phyloP scores from a whole-genome alignment of 92 coral and sea anemone species.

The Isaurus tuberculatus region DNA sequence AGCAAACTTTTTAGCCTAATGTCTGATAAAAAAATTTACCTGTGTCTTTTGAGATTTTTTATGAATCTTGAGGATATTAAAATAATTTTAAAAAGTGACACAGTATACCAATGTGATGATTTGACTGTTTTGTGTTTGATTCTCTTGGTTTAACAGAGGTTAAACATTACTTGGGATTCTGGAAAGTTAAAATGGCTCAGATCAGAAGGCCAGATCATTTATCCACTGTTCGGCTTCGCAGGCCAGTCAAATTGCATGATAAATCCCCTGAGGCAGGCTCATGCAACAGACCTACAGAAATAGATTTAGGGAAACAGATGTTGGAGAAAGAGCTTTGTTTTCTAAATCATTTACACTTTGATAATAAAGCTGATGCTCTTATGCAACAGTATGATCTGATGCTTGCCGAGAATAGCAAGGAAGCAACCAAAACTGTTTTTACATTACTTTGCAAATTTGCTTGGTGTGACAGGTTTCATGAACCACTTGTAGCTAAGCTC shows the following conservation, averaged over 20 bases:
- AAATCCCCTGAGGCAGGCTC: background rate
- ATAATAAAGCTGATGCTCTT: background rate
- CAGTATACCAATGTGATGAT: background rate
- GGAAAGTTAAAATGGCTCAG: slow-evolving; percentile 7
- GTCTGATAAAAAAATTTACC: background rate
- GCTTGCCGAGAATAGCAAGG: slow-evolving; percentile 10
- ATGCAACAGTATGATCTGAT: slow-evolving; percentile 32
- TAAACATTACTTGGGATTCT: background rate
- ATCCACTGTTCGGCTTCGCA: slow-evolving; percentile 21
- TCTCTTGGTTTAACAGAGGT: background rate
- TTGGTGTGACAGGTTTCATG: slow-evolving; percentile 54
- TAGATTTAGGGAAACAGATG: slow-evolving; percentile 4
- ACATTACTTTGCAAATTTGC: slow-evolving; percentile 49
- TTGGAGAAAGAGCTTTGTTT: slow-evolving; percentile 9
- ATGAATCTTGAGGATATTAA: background rate
- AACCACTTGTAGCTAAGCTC: slow-evolving; percentile 51
- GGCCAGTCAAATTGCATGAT: slow-evolving; percentile 27
- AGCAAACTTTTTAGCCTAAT: too few relatives aligned
- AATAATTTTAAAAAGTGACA: too few relatives aligned
- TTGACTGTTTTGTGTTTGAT: background rate
- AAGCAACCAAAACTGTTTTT: slow-evolving; percentile 29
- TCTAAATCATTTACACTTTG: slow-evolving; percentile 7
- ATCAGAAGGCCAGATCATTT: slow-evolving; percentile 38
- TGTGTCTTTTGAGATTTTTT: background rate
- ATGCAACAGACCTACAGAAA: background rate